Conservation (phyloP, 1,140 invertebrate genomes). For the Drosophila asahinai region DNA sequence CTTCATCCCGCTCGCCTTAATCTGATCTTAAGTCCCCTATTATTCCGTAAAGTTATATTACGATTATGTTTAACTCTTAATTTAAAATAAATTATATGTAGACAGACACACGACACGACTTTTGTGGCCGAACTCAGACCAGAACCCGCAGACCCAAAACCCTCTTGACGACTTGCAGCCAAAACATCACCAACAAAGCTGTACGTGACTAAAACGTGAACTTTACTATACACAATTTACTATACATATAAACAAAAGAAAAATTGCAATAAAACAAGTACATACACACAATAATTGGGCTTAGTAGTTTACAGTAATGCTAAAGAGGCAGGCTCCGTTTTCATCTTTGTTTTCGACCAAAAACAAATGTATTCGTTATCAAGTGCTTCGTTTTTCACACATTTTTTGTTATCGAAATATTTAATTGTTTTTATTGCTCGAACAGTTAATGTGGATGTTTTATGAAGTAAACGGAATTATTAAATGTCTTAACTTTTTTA, state of each 20-base stretch:
- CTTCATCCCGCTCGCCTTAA: conserved; percentile 6
- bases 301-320: conserved; percentile 1
- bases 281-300: conserved; percentile 34
- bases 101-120: conserved; percentile 52
- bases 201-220: conserved; percentile 52
- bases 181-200: conserved; percentile 20
- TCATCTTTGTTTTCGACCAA: no score
- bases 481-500: no score
- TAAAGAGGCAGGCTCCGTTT: no score
- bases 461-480: no score
- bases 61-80: conserved; percentile 74
- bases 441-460: no score
- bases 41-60: conserved; percentile 61
- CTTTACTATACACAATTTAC: conserved; percentile 60
- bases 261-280: conserved; percentile 70
- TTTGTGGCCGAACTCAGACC: conserved; percentile 22
- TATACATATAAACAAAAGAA: conserved; percentile 47
- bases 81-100: conserved; percentile 81
- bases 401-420: no score
- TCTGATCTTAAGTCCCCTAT: conserved; percentile 46
- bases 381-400: no score
- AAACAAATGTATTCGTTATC: no score
- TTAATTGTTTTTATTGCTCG: no score
- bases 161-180: conserved; percentile 21
- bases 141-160: conserved; percentile 14